Conservation (phyloP, 1,140 invertebrate species). For the Drosophila mauritiana region DNA sequence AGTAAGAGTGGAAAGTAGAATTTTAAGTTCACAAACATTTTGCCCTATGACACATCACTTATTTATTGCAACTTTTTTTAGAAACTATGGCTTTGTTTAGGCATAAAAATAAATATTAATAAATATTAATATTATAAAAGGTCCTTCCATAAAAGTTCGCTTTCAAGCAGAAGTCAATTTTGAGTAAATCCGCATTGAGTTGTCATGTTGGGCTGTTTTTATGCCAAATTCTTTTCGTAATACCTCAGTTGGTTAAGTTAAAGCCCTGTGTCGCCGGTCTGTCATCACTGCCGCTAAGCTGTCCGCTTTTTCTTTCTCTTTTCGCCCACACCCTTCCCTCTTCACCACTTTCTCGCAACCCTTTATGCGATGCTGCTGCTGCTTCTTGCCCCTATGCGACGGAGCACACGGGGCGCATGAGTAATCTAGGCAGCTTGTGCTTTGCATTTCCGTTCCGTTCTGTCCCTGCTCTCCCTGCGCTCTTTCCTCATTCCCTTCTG, state of each 20-base stretch:
- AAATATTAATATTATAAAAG: no score
- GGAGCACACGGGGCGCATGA: slow-evolving; percentile 44
- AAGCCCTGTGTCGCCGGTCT: not conserved
- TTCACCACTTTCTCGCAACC: not conserved
- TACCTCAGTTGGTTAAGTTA: not conserved
- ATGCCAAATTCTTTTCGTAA: not conserved
- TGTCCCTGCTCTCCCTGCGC: no score
- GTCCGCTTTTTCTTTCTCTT: not conserved
- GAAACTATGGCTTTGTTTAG: no score
- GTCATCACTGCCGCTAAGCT: slow-evolving; percentile 32
- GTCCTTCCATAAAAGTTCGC: no score
- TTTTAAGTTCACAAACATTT: no score
- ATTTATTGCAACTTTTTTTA: no score
- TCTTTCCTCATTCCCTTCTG: not conserved
- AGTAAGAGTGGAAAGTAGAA: no score
- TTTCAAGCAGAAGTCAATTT: not conserved
- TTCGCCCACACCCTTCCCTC: not conserved
- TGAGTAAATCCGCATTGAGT: not conserved
- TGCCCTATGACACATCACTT: no score
- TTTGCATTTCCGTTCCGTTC: slow-evolving; percentile 30
- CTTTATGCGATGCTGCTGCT: not conserved
- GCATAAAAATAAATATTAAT: no score
- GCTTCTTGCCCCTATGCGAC: slow-evolving; percentile 9
- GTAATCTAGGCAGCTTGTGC: slow-evolving; percentile 58
- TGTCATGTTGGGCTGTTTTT: not conserved